Conservation (phyloP, 2,113 vertebrate species). For the Vireo altiloquus region DNA sequence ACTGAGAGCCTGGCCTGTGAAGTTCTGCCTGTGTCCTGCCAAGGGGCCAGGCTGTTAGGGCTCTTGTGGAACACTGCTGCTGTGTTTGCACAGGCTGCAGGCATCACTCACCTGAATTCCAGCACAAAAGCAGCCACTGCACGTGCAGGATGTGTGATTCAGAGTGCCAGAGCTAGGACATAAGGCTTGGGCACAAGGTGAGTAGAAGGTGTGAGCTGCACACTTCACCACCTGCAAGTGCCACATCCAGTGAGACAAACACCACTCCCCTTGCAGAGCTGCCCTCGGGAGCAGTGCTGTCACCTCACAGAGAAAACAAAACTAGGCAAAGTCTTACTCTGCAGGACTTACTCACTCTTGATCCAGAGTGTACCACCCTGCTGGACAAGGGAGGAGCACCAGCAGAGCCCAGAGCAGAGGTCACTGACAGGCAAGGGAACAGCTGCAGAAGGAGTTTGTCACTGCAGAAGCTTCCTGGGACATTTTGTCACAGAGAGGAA, state of each 20-base stretch:
- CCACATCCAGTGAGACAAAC: too few species aligned
- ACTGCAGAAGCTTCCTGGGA: not conserved
- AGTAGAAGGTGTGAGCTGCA: not conserved
- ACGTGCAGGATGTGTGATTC: rapidly evolving
- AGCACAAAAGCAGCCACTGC: not conserved
- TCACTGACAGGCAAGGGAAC: rapidly evolving
- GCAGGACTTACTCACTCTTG: not conserved
- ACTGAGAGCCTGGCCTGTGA: not conserved
- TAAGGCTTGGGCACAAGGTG: not conserved
- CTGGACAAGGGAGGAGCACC: not conserved
- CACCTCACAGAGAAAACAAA: not conserved
- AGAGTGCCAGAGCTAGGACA: not conserved
- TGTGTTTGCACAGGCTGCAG: not conserved
- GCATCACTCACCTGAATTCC: not conserved
- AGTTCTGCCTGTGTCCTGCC: not conserved
- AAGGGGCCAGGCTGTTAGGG: too few species aligned
- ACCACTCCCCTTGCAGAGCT: too few species aligned
- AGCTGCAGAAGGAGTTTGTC: not conserved
- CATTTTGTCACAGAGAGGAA: not conserved
- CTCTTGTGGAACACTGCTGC: not conserved
- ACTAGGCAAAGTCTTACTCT: not conserved
- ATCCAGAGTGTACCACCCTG: rapidly evolving
- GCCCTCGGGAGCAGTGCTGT: too few species aligned
- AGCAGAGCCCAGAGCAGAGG: not conserved
- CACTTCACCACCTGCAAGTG: too few species aligned